Evolutionary conservation across 2,113 vertebrate genomes (phyloP), one percentile per base, ranked within the genome.

Genomic region (Mastomys coucha): DNA sequence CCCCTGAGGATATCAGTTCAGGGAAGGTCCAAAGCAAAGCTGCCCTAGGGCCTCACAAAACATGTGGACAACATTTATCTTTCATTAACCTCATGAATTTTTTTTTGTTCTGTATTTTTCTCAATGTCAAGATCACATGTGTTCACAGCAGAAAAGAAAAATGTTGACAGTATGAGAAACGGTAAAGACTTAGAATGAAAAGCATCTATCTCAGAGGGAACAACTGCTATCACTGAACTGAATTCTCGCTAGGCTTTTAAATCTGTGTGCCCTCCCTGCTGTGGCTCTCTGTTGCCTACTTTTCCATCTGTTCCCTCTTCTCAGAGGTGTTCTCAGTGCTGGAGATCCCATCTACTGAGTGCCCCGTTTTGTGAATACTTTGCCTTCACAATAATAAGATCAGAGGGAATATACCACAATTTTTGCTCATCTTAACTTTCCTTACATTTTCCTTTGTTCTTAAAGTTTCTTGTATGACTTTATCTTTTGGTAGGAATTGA

Each of bases 21-120:
- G 56, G 60, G 31, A 63, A 93, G 42, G 11, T 96, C 81, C 93
- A 87, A 95, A 88, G 10, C 88, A 36, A 89, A 88, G 39, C n/a
- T 31, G 8, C 51, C 73, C 76, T 3, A 7, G 80, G 33, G 10
- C 9, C 42, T 28, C 67, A 82, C 65, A 82, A 67, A 90, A 88
- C 28, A 58, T 16, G 3, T 9, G 53, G n/a, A 76, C 39, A 85
- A 1, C 49, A 77, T 89, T 96, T 85, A 39, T 86, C 92, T 93
- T 72, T 91, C 88, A n/a, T 60, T 84, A 86, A 2, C 33, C 58
- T 86, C 58, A 76, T 88, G 31, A 73, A 90, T 76, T 24, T 92
- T 33, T 67, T 67, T 67, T 51, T 88, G 33, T 36, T 88, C 63
- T 42, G 2, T 51, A 69, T 45, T 86, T 96, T 65, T 82, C 22